Base-by-base conservation (phyloP, 2,797 vertebrate genomes). In the Coendou prehensilis region DNA sequence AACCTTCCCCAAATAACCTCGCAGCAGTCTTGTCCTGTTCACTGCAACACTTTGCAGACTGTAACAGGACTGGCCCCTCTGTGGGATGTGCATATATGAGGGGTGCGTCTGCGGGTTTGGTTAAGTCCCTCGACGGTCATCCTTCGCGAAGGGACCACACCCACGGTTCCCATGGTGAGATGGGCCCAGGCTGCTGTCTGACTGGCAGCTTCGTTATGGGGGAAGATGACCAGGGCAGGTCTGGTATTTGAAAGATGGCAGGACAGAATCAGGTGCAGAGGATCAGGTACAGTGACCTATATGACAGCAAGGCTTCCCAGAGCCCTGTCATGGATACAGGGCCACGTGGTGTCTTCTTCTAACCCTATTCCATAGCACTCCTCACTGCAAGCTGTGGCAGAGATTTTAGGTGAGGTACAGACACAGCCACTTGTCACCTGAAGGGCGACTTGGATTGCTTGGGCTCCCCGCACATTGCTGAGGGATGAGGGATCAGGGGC, bases 1-100 rank as follows among this genome's bases (percentile, higher is more conserved):
- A 95, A 80, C 13, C 52, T 89, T 96, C 67, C 64, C 73, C 73
- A 75, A 73, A 75, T 80, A 94, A 83, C 80, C 73, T 50, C 54
- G 4, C 56, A 71, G 87, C 75, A 78, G 63, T 69, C n/a, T 88
- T 80, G 73, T 26, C 30, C 50, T 87, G 22, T 92, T 90, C 37
- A 6, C 28, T 52, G 30, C 11, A 33, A 41, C 45, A 78, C 75
- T 56, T 90, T 41, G 64, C 14, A 69, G 87, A 78, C 67, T 30
- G 8, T 73, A 33, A 57, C 3, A 69, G 78, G 45, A 45, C 8
- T 47, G 50, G 87, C 8, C 9, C 63, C 57, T 89, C 88, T 33
- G 37, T 6, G 23, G 26, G 22, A 5, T 11, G 22, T 69, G n/a
- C 26, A 0, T 8, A 4, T 37, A 50, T 50, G 78, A 86, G 47